Conservation (phyloP, 2,888 invertebrate genomes). For the Epinotia ramella region DNA sequence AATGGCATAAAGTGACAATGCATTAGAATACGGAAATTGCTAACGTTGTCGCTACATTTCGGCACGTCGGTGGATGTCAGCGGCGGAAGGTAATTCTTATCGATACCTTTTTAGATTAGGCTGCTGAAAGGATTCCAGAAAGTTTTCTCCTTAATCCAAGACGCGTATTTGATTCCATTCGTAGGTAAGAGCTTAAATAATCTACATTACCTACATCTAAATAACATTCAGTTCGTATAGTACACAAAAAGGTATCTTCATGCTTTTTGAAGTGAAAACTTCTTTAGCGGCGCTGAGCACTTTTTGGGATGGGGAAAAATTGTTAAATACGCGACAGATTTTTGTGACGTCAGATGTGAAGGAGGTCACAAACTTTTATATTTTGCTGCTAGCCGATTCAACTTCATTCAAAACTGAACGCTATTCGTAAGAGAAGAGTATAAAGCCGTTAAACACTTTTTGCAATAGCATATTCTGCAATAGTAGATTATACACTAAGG, state of each 20-base stretch:
- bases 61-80: constrained; percentile 26
- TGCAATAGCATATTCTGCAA: no score
- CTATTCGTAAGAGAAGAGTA: no score
- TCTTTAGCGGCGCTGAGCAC: no score
- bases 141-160: constrained; percentile 28
- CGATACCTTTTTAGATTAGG: constrained; percentile 44
- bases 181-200: constrained; percentile 19
- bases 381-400: no score
- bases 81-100: constrained; percentile 39
- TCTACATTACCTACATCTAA: constrained; percentile 4
- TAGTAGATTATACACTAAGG: no score
- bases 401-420: no score
- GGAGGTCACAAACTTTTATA: no score
- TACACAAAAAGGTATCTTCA: not conserved
- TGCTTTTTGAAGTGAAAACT: no score
- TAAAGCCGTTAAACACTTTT: no score
- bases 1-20: constrained; percentile 42
- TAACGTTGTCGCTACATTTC: constrained; percentile 42
- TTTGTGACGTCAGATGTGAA: no score
- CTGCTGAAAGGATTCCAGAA: constrained; percentile 35
- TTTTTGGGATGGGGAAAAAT: no score
- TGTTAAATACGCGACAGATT: no score
- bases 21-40: constrained; percentile 44
- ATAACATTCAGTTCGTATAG: not conserved
- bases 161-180: constrained; percentile 24